Conservation (phyloP, 1,140 invertebrate species). For the Ephestia elutella region DNA sequence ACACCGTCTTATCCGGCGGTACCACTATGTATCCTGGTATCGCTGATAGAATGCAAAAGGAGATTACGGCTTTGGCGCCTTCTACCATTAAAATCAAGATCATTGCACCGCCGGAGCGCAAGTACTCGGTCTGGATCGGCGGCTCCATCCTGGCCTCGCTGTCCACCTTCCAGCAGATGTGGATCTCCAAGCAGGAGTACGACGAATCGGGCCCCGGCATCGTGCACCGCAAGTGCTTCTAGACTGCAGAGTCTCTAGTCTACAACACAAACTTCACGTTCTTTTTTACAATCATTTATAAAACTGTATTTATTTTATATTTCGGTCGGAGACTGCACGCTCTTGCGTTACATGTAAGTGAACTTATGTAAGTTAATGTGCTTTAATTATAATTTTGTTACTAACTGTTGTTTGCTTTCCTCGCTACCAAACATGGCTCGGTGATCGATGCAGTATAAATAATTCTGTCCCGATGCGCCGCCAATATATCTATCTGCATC, state of each 20-base stretch:
- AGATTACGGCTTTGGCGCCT: slow-evolving; percentile 90
- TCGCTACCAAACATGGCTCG: background rate
- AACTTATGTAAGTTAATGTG: slow-evolving; percentile 24
- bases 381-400: slow-evolving; percentile 23
- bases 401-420: slow-evolving; percentile 7
- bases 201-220: slow-evolving; percentile 95
- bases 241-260: slow-evolving; percentile 58
- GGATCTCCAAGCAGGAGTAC: slow-evolving; percentile 97
- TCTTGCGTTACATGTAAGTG: slow-evolving; percentile 31
- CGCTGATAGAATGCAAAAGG: slow-evolving; percentile 87
- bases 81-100: slow-evolving; percentile 96
- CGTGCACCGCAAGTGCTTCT: slow-evolving; percentile 97
- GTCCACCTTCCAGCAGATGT: slow-evolving; percentile 94
- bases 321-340: slow-evolving; percentile 28
- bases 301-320: slow-evolving; percentile 29
- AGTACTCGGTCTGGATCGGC: slow-evolving; percentile 88
- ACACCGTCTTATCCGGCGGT: slow-evolving; percentile 91
- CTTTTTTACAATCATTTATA: slow-evolving; percentile 20
- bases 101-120: slow-evolving; percentile 88
- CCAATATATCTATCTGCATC: background rate
- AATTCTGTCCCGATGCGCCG: background rate
- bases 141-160: slow-evolving; percentile 89
- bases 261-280: background rate
- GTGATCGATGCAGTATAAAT: slow-evolving; percentile 4
- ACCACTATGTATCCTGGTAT: slow-evolving; percentile 89